Percentiles rank a stretch among this genome's conserved stretches.
Conservation (phyloP, 2,113 vertebrate species). For the Limanda limanda region DNA sequence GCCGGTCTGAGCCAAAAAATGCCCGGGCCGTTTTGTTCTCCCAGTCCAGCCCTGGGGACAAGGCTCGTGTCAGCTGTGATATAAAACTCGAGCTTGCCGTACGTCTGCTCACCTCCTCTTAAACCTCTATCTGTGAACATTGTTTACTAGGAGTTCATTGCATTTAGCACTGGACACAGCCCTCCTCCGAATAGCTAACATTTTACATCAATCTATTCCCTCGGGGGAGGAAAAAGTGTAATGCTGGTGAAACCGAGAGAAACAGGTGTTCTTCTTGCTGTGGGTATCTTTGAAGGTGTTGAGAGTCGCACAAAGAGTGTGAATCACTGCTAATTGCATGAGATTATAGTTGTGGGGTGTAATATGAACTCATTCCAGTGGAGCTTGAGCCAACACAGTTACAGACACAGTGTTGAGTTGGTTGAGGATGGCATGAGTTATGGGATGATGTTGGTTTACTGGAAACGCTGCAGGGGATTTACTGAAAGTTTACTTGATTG, state of each 20-base stretch:
- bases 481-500: conserved; percentile 30
- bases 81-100: conserved; percentile 36
- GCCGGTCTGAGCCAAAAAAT: too few species aligned
- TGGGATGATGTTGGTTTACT: conserved; percentile 41
- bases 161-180: conserved; percentile 59
- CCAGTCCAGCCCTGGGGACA: too few species aligned
- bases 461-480: conserved; percentile 50
- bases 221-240: conserved; percentile 63
- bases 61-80: conserved; percentile 28
- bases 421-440: conserved; percentile 29
- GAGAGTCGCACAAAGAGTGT: conserved; percentile 57
- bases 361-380: conserved; percentile 56
- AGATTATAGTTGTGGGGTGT: conserved; percentile 61
- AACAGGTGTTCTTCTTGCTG: conserved; percentile 77
- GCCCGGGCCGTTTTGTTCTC: too few species aligned
- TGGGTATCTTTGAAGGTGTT: conserved; percentile 57
- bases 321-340: conserved; percentile 68
- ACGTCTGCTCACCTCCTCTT: conserved; percentile 22
- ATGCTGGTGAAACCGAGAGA: conserved; percentile 62
- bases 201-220: conserved; percentile 66
- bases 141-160: conserved; percentile 70
- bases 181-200: conserved; percentile 65
- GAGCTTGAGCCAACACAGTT: conserved; percentile 9
- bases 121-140: conserved; percentile 55
- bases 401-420: conserved; percentile 1